Evolutionary conservation across 2,888 invertebrate species (phyloP).

Genomic region (Caenorhabditis afra): DNA sequence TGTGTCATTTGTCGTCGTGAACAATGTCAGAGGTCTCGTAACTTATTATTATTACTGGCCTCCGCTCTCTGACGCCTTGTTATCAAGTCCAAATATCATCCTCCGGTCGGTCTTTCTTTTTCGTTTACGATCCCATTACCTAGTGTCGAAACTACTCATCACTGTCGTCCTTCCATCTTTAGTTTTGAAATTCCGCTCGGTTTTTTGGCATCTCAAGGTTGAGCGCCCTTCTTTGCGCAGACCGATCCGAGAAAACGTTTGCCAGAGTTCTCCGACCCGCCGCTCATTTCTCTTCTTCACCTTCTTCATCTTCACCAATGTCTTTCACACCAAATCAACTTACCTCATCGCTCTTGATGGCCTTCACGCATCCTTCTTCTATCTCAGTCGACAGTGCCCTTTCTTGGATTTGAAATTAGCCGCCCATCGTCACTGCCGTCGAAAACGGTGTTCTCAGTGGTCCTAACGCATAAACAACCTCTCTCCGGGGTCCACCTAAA

Average conservation of each 20-base stretch:
- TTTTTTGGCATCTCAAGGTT: conserved; percentile 43
- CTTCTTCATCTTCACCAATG: background rate
- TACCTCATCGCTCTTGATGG: conserved; percentile 25
- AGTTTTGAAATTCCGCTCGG: conserved; percentile 13
- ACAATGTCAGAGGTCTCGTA: conserved; percentile 1
- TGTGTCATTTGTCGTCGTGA: conserved; percentile 24
- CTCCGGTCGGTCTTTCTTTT: background rate
- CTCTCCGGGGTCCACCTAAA: conserved; percentile 19
- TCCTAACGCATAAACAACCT: conserved; percentile 50
- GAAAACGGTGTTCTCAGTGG: conserved; percentile 16
- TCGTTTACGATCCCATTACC: conserved; percentile 21
- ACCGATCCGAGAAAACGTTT: conserved; percentile 26
- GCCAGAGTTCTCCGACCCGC: background rate
- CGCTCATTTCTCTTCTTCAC: too few relatives aligned
- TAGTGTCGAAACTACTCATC: conserved; percentile 33
- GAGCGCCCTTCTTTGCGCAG: conserved; percentile 4
- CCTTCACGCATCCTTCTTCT: conserved; percentile 41
- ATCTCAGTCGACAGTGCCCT: conserved; percentile 36
- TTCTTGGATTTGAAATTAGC: conserved; percentile 52
- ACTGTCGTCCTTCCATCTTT: conserved; percentile 16
- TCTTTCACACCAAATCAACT: conserved; percentile 44
- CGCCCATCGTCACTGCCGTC: background rate
- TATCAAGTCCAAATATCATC: conserved; percentile 22
- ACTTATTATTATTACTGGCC: conserved; percentile 11
- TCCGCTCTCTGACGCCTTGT: background rate